Percentiles rank a stretch among this genome's conserved stretches.
phyloP scores from a whole-genome alignment of 2,888 invertebrate genomes.

The Chydorus sphaericus region DNA sequence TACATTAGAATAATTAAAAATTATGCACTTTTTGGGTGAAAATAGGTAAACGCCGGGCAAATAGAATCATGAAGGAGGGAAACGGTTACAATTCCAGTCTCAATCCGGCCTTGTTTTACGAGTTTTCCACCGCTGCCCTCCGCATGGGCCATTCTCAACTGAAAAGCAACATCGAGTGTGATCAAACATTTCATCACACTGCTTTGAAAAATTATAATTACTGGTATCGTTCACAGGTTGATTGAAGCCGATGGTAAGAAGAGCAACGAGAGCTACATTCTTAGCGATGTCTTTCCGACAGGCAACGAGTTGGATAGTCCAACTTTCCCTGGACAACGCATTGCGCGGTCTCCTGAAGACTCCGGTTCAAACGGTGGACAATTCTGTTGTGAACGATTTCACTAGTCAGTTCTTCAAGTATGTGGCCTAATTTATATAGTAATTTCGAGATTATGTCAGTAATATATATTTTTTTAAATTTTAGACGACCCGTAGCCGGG shows the following conservation, averaged over 20 bases:
- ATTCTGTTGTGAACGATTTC: background rate
- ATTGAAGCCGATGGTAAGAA: background rate
- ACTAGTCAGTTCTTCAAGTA: background rate
- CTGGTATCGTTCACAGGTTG: background rate
- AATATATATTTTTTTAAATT: no score
- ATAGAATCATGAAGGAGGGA: no score
- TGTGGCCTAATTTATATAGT: background rate
- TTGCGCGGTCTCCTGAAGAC: background rate
- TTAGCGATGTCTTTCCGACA: background rate
- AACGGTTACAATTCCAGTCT: no score
- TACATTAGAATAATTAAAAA: no score
- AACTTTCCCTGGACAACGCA: background rate
- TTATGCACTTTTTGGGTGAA: no score
- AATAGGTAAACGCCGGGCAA: no score
- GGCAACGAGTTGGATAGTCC: background rate
- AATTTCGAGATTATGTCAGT: no score
- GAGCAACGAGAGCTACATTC: background rate
- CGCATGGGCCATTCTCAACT: slow-evolving; percentile 56
- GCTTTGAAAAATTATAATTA: no score
- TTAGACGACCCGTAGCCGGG: slow-evolving; percentile 20
- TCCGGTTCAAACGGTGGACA: background rate
- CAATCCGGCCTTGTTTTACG: slow-evolving; percentile 62
- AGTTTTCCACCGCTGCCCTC: slow-evolving; percentile 67
- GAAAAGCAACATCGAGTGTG: background rate
- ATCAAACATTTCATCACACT: no score